A percentile compares a stretch with the other conserved stretches of the same genome.
phyloP scores from a whole-genome alignment of 1,140 invertebrate species.

The Frieseomelitta varia region DNA sequence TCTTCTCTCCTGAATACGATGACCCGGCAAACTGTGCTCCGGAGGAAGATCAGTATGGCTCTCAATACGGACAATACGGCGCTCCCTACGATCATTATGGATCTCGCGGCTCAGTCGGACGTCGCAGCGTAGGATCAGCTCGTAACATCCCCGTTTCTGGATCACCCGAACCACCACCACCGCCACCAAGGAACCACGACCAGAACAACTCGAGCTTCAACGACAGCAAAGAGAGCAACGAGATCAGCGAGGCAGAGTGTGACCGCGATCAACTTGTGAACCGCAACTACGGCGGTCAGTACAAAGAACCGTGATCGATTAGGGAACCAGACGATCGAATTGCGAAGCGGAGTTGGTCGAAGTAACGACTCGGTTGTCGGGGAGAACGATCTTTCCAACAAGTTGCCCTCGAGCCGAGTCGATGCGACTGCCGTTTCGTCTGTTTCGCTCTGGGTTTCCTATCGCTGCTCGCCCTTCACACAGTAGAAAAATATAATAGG shows the following conservation, averaged over 20 bases:
- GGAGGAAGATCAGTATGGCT: constrained; percentile 94
- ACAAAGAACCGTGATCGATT: constrained; percentile 50
- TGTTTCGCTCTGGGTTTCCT: constrained; percentile 2
- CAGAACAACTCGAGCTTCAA: constrained; percentile 90
- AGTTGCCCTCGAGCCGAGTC: not conserved
- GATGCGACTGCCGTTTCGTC: constrained; percentile 6
- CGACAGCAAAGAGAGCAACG: constrained; percentile 95
- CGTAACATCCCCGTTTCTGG: constrained; percentile 86
- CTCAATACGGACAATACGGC: constrained; percentile 90
- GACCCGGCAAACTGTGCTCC: constrained; percentile 94
- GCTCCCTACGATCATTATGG: constrained; percentile 94
- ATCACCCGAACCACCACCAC: constrained; percentile 92
- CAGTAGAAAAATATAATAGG: constrained; percentile 58
- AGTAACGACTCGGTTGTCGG: not conserved
- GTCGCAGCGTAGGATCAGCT: constrained; percentile 87
- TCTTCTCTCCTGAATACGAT: constrained; percentile 90
- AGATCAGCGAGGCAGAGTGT: constrained; percentile 96
- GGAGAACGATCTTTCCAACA: not conserved
- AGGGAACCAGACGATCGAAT: constrained; percentile 28
- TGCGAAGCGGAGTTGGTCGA: not conserved
- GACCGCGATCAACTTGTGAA: constrained; percentile 90
- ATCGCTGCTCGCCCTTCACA: constrained; percentile 54
- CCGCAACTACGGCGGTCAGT: constrained; percentile 89
- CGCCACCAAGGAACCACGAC: constrained; percentile 89
- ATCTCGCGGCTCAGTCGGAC: constrained; percentile 89